Base-by-base conservation (phyloP, 2,888 invertebrate genomes). In the Lysandra coridon region DNA sequence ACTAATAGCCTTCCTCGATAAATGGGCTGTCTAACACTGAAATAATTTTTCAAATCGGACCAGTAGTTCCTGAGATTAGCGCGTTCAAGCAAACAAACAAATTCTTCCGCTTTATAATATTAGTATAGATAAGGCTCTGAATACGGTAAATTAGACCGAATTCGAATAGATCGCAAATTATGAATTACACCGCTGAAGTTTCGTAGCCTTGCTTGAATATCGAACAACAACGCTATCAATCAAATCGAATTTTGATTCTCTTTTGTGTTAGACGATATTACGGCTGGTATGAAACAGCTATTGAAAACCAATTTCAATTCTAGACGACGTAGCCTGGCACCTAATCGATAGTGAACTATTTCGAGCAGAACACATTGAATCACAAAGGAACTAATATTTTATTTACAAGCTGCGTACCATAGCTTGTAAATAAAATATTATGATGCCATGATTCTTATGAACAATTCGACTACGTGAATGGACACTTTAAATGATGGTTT, bases 261-360 rank as follows among this genome's bases (percentile, higher is more conserved):
- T 69, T 14, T 33, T 69, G 33, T 33, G 14, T 33, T 14, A 14
- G 69, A 5, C 33, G 69, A 69, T 69, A 17, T 64, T 69, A 33
- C 33, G 5, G 14, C 33, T 5, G 33, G 4, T 69, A 69, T 69
- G 30, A 37, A 69, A 37, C 69, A 69, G 12, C 33, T 10, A 69
- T 69, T 69, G 33, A 69, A 69, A 69, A 37, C 33, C 14, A 33
- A 69, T 69, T 69, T 69, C 14, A 12, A 33, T 69, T 69, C 17
- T 33, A 37, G 33, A 69, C 69, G 33, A 69, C 69, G 69, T 69
- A 69, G 64, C 33, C 30, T 4, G 33, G 14, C 69, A 69, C 69
- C 33, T 69, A 69, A 69, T 69, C 69, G 33, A 64, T 64, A 64
- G 30, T 64, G 23, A 33, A 69, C 69, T 69, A 37, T 69, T 37